phyloP scores from a whole-genome alignment of 2,888 invertebrate species.

The Protonemura montana region DNA sequence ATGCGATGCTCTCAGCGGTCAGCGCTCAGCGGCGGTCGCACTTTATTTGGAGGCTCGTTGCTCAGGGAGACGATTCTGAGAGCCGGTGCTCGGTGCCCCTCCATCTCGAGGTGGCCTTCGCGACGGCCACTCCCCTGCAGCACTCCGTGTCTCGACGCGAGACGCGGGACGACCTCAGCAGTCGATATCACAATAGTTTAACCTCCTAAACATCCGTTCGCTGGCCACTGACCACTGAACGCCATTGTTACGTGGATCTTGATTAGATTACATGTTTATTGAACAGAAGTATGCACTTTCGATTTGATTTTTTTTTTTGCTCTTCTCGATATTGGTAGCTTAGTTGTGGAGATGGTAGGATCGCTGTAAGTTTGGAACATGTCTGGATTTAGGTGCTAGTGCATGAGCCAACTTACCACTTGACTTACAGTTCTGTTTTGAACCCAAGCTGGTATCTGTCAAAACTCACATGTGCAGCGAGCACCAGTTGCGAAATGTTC shows the following conservation, averaged over 20 bases:
- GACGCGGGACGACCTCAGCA: not conserved
- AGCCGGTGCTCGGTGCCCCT: not conserved
- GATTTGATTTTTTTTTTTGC: not conserved
- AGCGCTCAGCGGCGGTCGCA: not conserved
- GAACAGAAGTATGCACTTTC: constrained; percentile 3
- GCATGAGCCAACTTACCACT: not conserved
- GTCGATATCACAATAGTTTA: constrained; percentile 17
- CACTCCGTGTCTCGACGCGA: not conserved
- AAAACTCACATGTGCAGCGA: not conserved
- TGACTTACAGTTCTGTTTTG: not conserved
- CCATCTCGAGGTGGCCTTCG: constrained; percentile 1
- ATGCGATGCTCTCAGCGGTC: not conserved
- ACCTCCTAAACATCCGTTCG: constrained; percentile 16
- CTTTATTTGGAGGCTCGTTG: constrained; percentile 28
- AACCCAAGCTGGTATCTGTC: not conserved
- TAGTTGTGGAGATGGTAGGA: not conserved
- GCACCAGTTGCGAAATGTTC: not conserved
- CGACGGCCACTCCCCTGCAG: constrained; percentile 22
- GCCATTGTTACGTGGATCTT: constrained; percentile 3
- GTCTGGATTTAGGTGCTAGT: not conserved
- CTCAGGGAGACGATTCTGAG: not conserved
- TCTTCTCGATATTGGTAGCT: not conserved
- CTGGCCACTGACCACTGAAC: constrained; percentile 31
- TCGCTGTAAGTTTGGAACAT: not conserved
- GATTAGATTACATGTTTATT: not conserved